Evolutionary conservation across 2,797 vertebrate genomes (phyloP).

Genomic region (Intellagama lesueurii): DNA sequence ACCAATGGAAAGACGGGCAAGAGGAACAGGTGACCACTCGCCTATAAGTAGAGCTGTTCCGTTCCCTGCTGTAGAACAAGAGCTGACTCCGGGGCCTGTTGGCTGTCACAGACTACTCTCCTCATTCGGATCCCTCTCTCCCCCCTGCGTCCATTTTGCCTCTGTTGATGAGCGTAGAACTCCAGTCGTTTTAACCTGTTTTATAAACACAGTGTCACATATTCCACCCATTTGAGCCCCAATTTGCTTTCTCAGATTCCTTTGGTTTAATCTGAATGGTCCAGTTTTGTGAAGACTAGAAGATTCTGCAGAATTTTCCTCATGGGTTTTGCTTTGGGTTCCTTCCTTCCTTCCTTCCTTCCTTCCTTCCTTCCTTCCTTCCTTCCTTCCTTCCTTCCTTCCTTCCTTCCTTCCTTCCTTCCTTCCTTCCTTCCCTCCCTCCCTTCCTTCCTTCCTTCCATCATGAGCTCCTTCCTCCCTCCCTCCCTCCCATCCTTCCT

Average conservation of each 20-base stretch:
- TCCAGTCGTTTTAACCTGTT: constrained; percentile 59
- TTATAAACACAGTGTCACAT: constrained; percentile 69
- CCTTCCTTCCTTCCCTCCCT: too few species aligned
- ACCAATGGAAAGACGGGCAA: constrained; percentile 89
- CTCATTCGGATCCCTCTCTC: constrained; percentile 57
- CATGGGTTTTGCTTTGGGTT: constrained; percentile 57
- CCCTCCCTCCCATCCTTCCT: too few species aligned
- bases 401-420: too few species aligned
- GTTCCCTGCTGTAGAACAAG: constrained; percentile 63
- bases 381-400: constrained; percentile 35
- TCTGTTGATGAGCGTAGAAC: constrained; percentile 50
- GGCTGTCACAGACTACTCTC: constrained; percentile 62
- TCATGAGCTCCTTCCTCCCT: too few species aligned
- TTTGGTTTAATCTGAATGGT: constrained; percentile 33
- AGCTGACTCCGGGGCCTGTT: constrained; percentile 68
- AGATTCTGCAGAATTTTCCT: constrained; percentile 54
- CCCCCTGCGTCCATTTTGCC: constrained; percentile 36
- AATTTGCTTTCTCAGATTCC: constrained; percentile 63
- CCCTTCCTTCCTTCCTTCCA: too few species aligned
- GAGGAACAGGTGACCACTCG: constrained; percentile 95
- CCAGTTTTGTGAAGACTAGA: constrained; percentile 49
- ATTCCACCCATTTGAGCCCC: constrained; percentile 35
- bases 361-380: constrained; percentile 41
- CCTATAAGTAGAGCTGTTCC: constrained; percentile 83
- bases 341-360: constrained; percentile 21